Conservation (phyloP, 2,797 vertebrate species). For the Sebastes wilsoni region DNA sequence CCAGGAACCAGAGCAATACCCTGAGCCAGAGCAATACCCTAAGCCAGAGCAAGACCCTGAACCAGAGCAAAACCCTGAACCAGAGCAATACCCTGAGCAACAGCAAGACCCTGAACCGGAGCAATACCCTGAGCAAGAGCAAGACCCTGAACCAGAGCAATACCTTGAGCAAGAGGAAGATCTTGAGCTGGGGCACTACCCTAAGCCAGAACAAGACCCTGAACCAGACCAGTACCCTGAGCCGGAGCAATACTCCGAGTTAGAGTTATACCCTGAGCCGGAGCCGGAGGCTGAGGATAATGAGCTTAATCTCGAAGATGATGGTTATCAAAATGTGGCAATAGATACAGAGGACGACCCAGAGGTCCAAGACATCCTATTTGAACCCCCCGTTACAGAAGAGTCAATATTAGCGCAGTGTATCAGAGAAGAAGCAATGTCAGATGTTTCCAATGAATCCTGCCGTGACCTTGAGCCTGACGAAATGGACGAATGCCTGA, state of each 20-base stretch:
- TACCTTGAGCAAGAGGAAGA: neutral
- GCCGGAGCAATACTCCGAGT: slow-evolving; percentile 2
- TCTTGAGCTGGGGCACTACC: neutral
- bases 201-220: neutral
- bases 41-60: neutral
- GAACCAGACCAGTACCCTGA: slow-evolving; percentile 1
- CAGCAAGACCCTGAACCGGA: slow-evolving; percentile 5
- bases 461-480: slow-evolving; percentile 74
- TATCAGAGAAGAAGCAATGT: slow-evolving; percentile 78
- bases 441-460: slow-evolving; percentile 81
- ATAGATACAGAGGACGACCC: slow-evolving; percentile 51
- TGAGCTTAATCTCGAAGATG: slow-evolving; percentile 38
- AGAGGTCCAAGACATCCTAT: slow-evolving; percentile 26
- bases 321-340: slow-evolving; percentile 46
- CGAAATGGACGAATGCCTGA: slow-evolving; percentile 77
- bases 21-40: neutral
- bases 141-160: neutral
- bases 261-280: slow-evolving; percentile 9
- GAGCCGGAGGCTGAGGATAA: slow-evolving; percentile 36
- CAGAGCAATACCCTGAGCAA: neutral
- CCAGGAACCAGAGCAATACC: neutral
- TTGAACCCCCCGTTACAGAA: slow-evolving; percentile 58
- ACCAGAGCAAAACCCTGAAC: neutral
- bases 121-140: neutral
- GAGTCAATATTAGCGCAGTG: slow-evolving; percentile 75